A percentile compares a stretch with the other conserved stretches of the same genome.
Conservation (phyloP, 2,888 invertebrate genomes). For the Spisula solida region DNA sequence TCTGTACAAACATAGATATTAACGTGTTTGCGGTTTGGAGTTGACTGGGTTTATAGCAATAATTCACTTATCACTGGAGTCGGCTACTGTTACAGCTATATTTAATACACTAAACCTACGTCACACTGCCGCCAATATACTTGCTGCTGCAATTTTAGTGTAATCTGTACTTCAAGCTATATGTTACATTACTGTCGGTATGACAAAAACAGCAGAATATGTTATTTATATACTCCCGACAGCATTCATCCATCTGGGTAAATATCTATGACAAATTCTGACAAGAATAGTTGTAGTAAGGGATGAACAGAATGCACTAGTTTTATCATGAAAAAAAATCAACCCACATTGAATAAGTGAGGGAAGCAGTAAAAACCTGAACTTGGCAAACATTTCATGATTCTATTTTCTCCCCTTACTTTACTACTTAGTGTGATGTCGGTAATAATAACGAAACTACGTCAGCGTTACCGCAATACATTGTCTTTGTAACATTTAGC, state of each 20-base stretch:
- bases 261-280: too few species aligned
- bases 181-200: too few species aligned
- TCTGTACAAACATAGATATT: not conserved
- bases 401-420: not conserved
- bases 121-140: not conserved
- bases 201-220: too few species aligned
- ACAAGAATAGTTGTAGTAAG: not conserved
- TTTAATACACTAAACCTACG: not conserved
- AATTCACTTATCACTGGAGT: slow-evolving; percentile 2
- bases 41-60: slow-evolving; percentile 7
- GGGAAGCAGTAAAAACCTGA: not conserved
- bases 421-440: not conserved
- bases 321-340: not conserved
- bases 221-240: too few species aligned
- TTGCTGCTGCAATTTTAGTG: too few species aligned
- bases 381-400: not conserved
- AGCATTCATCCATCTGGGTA: too few species aligned
- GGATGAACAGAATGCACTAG: not conserved
- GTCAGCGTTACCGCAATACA: not conserved
- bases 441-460: not conserved
- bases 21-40: not conserved
- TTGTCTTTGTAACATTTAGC: slow-evolving; percentile 22
- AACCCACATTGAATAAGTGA: not conserved
- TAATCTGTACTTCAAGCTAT: too few species aligned
- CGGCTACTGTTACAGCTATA: not conserved